Evolutionary conservation across 2,113 vertebrate species (phyloP), one percentile per base, ranked within the genome.

Genomic region (Psettodes erumei): DNA sequence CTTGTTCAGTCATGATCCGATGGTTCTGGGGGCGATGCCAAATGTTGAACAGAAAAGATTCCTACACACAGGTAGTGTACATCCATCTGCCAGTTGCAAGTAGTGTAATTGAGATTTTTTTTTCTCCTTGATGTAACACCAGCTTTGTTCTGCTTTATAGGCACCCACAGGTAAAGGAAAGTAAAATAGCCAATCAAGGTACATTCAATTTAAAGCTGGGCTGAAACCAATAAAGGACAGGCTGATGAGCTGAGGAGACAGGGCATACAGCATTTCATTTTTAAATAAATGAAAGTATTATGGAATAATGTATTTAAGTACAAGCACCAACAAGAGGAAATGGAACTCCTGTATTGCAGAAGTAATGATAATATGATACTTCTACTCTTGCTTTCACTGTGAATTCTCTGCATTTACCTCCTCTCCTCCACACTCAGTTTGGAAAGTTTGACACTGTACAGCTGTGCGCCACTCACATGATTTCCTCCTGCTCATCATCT

Each of bases 371-470:
- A 19, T 54, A 3, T 32, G 1, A 38, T 23, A 19, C 2, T 8
- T 7, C 18, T 45, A n/a, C 11, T 54, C 9, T 16, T 16, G 9
- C 27, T 27, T 54, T 50, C 10, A 60, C 27, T 5, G 48, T 65
- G 8, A 8, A 2, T 3, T 9, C 1, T 28, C 25, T 27, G 3
- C 21, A 7, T 30, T 50, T 35, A 8, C 40, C 32, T 23, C 3
- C 1, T 53, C 35, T 33, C n/a, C 32, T 25, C 32, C 4, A 5
- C 43, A 25, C 23, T 75, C 6, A 75, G 25, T 71, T 79, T 71
- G 38, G 6, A 8, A 72, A 79, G 56, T 85, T 71, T 54, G n/a
- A 54, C 37, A 54, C 63, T 65, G 30, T 88, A 86, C 90, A 91
- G 88, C 88, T 91, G 88, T 67, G 60, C 47, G 35, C 61, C 25